Evolutionary conservation across 2,797 vertebrate genomes (phyloP).

Genomic region (Tenualosa thibaudeaui): DNA sequence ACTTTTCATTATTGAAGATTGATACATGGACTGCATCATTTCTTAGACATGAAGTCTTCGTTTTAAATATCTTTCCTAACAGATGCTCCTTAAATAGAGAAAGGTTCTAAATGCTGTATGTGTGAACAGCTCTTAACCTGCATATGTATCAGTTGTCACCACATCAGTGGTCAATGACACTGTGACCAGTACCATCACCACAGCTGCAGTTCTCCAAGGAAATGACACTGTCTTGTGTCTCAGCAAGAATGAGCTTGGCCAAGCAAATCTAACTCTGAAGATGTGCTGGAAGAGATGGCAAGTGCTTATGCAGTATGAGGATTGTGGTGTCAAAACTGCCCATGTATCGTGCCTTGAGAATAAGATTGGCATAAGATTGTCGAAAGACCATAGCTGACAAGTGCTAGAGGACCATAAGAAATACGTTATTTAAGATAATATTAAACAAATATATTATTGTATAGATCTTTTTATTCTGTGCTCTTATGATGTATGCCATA

Average conservation of each 20-base stretch:
- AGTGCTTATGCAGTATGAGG: background rate
- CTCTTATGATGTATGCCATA: background rate
- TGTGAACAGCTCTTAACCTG: background rate
- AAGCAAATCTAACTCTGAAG: background rate
- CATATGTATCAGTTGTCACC: background rate
- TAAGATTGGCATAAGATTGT: no score
- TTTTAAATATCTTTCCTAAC: no score
- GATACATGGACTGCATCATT: no score
- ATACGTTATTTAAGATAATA: no score
- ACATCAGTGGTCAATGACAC: background rate
- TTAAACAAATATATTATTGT: no score
- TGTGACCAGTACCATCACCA: background rate
- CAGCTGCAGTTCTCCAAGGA: background rate
- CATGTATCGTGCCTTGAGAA: no score
- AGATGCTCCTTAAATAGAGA: background rate
- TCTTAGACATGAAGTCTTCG: no score
- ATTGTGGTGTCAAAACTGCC: background rate
- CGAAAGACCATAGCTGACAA: no score
- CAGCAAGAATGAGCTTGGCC: background rate
- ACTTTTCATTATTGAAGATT: background rate
- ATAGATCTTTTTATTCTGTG: background rate
- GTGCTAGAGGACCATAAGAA: no score
- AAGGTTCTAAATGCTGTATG: background rate
- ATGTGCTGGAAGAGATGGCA: background rate
- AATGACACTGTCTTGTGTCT: background rate